Evolutionary conservation across 2,113 vertebrate species (phyloP).

Genomic region (Percopsis transmontana): DNA sequence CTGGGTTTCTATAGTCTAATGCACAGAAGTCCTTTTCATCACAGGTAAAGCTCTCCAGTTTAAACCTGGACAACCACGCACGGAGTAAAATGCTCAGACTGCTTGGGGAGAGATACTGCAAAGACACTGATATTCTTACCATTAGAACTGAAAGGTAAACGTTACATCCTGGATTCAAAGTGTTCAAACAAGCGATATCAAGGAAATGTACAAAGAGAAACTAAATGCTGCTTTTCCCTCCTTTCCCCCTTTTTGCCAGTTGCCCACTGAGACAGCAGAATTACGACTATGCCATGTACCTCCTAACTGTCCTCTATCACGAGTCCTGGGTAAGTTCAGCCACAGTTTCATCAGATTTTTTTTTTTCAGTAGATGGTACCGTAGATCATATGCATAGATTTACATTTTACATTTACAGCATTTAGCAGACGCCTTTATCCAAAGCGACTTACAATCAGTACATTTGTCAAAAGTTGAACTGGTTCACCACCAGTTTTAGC

Average conservation of each 20-base stretch:
- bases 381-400: no score
- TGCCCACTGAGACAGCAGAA: slow-evolving; percentile 94
- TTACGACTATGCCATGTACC: slow-evolving; percentile 88
- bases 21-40: background rate
- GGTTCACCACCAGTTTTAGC: no score
- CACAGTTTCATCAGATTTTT: background rate
- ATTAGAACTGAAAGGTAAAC: slow-evolving; percentile 88
- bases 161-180: background rate
- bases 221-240: background rate
- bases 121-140: slow-evolving; percentile 82
- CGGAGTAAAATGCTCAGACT: slow-evolving; percentile 92
- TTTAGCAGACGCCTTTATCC: no score
- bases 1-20: background rate
- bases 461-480: no score
- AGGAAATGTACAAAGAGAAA: no score
- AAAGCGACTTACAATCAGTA: no score
- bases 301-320: slow-evolving; percentile 95
- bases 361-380: background rate
- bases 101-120: slow-evolving; percentile 84
- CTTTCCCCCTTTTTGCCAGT: slow-evolving; percentile 66
- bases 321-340: slow-evolving; percentile 92
- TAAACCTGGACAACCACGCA: slow-evolving; percentile 93
- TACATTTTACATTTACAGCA: no score
- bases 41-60: slow-evolving; percentile 88
- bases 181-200: background rate